Percentiles rank a stretch among this genome's conserved stretches.
These are phyloP conservation scores for Dreissena rostriformis DNA, from an alignment of 1,140 invertebrate genomes.

Conservation along the genomic window DNA sequence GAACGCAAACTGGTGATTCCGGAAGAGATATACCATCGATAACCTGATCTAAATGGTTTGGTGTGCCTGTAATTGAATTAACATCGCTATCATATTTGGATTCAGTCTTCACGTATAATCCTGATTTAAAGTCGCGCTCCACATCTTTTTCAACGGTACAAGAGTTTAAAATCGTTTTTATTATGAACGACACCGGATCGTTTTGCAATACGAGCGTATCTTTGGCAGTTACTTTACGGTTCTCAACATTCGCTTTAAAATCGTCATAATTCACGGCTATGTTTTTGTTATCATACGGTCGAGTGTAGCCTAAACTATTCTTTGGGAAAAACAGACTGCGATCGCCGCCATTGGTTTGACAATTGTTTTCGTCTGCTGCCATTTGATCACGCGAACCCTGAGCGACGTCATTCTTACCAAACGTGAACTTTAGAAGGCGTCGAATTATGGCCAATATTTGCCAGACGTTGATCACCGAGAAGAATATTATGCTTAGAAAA, in stretches of 20 bases:
- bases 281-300: conserved; percentile 62
- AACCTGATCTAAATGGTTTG: no score
- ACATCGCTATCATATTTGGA: no score
- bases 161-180: neutral
- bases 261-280: conserved; percentile 44
- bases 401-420: conserved; percentile 14
- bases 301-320: conserved; percentile 62
- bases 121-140: no score
- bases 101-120: no score
- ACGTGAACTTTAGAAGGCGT: conserved; percentile 57
- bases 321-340: conserved; percentile 24
- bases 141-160: no score
- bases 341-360: conserved; percentile 3
- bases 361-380: neutral
- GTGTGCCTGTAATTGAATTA: no score
- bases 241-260: conserved; percentile 61
- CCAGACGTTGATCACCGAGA: conserved; percentile 68
- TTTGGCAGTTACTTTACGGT: conserved; percentile 51
- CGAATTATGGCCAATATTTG: conserved; percentile 58
- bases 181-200: conserved; percentile 25
- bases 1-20: no score
- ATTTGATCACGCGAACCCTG: neutral
- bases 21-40: no score
- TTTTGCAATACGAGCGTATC: conserved; percentile 21
- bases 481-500: conserved; percentile 66